These are phyloP conservation scores for Orthosia incerta DNA, from an alignment of 2,888 invertebrate species.

Conservation along the genomic window DNA sequence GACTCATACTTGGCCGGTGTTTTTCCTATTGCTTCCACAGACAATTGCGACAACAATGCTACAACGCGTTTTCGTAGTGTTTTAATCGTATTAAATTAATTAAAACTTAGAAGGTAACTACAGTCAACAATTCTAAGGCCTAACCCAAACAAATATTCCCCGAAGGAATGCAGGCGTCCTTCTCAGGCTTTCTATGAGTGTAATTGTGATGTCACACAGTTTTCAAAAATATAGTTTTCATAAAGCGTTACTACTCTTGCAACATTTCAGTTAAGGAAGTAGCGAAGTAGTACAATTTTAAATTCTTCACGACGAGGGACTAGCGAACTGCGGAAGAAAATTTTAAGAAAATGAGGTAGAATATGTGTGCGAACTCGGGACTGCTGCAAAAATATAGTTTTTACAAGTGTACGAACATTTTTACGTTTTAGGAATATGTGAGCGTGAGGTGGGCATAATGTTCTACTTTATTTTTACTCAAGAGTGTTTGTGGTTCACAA, in stretches of 20 bases:
- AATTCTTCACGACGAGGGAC: constrained; percentile 12
- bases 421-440: constrained; percentile 19
- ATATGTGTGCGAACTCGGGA: constrained; percentile 41
- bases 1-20: too few relatives aligned
- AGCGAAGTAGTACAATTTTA: constrained; percentile 38
- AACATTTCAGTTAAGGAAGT: constrained; percentile 36
- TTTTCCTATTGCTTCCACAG: too few relatives aligned
- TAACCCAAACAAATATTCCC: too few relatives aligned
- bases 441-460: background rate
- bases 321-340: constrained; percentile 10
- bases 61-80: too few relatives aligned
- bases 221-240: constrained; percentile 8
- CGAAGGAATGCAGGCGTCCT: background rate
- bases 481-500: background rate
- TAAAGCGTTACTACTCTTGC: constrained; percentile 9
- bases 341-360: constrained; percentile 39
- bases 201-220: background rate
- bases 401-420: constrained; percentile 31
- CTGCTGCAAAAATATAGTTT: constrained; percentile 47
- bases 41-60: too few relatives aligned
- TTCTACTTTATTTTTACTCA: background rate
- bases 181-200: background rate
- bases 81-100: too few relatives aligned
- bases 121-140: too few relatives aligned
- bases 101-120: too few relatives aligned